A percentile compares a stretch with the other conserved stretches of the same genome.
phyloP scores from a whole-genome alignment of 23 tunicate species.

The Styela clava region DNA sequence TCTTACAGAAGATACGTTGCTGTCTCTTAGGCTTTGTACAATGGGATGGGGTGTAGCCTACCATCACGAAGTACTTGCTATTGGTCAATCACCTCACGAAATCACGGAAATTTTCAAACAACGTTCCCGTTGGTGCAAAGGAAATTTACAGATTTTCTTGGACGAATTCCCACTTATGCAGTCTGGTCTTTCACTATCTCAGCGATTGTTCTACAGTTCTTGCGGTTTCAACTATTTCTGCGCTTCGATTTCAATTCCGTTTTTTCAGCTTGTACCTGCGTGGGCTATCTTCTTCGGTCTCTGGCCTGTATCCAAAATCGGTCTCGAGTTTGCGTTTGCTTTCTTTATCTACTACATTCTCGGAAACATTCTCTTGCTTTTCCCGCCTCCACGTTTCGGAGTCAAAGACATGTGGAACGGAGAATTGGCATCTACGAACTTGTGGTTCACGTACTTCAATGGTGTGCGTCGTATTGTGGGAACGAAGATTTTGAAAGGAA shows the following conservation, averaged over 20 bases:
- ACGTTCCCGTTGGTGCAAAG: conserved; percentile 97
- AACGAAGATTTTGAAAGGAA: conserved; percentile 82
- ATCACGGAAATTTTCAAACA: conserved; percentile 95
- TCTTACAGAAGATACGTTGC: conserved; percentile 91
- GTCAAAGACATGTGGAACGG: conserved; percentile 98
- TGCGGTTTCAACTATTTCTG: conserved; percentile 94
- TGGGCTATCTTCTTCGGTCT: conserved; percentile 99
- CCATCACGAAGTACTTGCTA: conserved; percentile 96
- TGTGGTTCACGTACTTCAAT: conserved; percentile 96
- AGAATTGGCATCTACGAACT: conserved; percentile 90
- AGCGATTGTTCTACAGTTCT: conserved; percentile 90
- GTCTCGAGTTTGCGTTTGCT: conserved; percentile 92
- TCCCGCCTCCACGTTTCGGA: conserved; percentile 92
- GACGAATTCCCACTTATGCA: conserved; percentile 98
- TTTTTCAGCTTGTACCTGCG: conserved; percentile 94
- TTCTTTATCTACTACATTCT: conserved; percentile 84
- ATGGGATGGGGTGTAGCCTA: conserved; percentile 99
- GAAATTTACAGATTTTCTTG: conserved; percentile 95
- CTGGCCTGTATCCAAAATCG: conserved; percentile 98
- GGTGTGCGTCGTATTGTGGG: conserved; percentile 95
- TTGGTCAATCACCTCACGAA: conserved; percentile 98
- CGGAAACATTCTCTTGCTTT: conserved; percentile 83
- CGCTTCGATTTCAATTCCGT: conserved; percentile 93
- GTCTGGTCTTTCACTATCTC: conserved; percentile 87
- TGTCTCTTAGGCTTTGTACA: conserved; percentile 84